Evolutionary conservation across 2,797 vertebrate genomes (phyloP).

Genomic region (Lithobates pipiens): DNA sequence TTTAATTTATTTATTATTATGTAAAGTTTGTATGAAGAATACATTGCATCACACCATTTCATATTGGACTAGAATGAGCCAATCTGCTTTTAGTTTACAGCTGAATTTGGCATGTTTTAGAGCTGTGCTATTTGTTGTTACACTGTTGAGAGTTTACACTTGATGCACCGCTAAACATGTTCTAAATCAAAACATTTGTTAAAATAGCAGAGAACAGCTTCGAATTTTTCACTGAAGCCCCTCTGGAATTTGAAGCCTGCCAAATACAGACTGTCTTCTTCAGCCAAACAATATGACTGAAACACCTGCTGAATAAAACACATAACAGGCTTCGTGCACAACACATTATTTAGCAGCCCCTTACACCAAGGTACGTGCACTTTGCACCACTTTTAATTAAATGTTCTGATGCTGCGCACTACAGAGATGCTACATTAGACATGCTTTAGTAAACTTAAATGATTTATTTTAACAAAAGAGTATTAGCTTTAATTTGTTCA

Average conservation of each 20-base stretch:
- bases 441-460: neutral
- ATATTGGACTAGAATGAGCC: neutral
- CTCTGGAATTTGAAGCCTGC: conserved; percentile 30
- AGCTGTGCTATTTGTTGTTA: conserved; percentile 21
- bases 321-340: neutral
- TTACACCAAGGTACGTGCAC: too few relatives aligned
- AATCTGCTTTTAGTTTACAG: neutral
- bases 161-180: conserved; percentile 32
- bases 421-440: neutral
- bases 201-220: conserved; percentile 27
- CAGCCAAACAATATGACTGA: conserved; percentile 14
- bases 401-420: neutral
- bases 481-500: too few relatives aligned
- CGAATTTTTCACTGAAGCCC: conserved; percentile 14
- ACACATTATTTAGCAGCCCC: neutral
- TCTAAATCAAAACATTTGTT: conserved; percentile 31
- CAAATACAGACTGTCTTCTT: conserved; percentile 41
- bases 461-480: too few relatives aligned
- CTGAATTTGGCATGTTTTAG: neutral
- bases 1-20: neutral
- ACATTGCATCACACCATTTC: neutral
- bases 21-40: neutral
- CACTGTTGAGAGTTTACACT: conserved; percentile 15
- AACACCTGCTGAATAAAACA: conserved; percentile 35
- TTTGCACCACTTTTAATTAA: neutral